phyloP scores from a whole-genome alignment of 1,140 invertebrate genomes.

The Heliothis virescens region DNA sequence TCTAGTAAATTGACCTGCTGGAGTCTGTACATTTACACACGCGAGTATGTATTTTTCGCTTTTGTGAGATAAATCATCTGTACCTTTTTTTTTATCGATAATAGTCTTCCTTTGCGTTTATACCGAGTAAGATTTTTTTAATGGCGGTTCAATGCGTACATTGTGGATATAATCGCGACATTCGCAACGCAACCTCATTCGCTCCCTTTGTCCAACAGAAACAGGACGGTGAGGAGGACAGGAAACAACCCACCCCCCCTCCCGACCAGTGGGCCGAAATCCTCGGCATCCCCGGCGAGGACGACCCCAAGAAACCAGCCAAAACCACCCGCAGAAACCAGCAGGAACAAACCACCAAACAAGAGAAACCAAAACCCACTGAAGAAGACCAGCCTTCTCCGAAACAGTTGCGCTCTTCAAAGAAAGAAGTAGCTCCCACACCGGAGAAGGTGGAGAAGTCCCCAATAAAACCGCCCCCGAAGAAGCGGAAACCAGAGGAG shows the following conservation, averaged over 20 bases:
- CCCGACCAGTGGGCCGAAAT: slow-evolving; percentile 83
- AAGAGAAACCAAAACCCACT: slow-evolving; percentile 45
- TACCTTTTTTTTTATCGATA: too few relatives aligned
- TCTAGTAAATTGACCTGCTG: too few relatives aligned
- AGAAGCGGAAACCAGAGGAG: slow-evolving; percentile 70
- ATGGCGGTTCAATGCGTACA: too few relatives aligned
- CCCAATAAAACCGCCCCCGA: slow-evolving; percentile 70
- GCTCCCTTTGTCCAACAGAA: slow-evolving; percentile 68
- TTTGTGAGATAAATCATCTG: too few relatives aligned
- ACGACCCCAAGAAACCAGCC: slow-evolving; percentile 54
- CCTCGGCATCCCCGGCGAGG: slow-evolving; percentile 76
- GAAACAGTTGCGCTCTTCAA: slow-evolving; percentile 74
- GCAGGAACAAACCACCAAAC: slow-evolving; percentile 32
- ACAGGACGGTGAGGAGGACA: slow-evolving; percentile 67
- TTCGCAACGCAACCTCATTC: slow-evolving; percentile 32
- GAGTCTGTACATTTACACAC: too few relatives aligned
- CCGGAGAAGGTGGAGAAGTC: slow-evolving; percentile 60
- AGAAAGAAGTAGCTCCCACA: slow-evolving; percentile 63
- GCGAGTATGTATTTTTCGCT: too few relatives aligned
- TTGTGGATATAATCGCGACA: slow-evolving; percentile 17
- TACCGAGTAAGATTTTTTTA: too few relatives aligned
- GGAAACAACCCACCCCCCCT: slow-evolving; percentile 77
- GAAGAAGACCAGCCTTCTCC: slow-evolving; percentile 64
- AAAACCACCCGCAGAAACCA: slow-evolving; percentile 47
- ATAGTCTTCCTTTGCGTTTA: too few relatives aligned